These are phyloP conservation scores for Lepilemur septentrionalis DNA, from an alignment of 2,797 vertebrate genomes.

Conservation along the genomic window DNA sequence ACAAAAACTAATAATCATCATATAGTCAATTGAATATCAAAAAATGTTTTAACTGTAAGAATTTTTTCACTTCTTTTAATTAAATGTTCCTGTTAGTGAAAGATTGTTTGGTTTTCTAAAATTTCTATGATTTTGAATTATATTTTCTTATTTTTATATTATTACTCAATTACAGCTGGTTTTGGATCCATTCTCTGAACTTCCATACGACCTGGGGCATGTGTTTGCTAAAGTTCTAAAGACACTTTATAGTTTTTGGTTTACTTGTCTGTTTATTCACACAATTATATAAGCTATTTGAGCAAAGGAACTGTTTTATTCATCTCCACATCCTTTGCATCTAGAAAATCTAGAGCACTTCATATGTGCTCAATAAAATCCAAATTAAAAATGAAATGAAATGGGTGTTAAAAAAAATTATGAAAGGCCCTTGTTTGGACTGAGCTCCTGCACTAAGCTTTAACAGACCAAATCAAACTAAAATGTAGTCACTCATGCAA, in stretches of 20 bases:
- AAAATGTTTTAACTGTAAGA: not conserved
- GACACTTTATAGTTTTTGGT: not conserved
- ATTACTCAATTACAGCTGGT: not conserved
- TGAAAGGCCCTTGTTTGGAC: not conserved
- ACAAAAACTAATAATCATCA: not conserved
- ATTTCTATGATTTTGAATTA: not conserved
- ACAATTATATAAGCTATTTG: not conserved
- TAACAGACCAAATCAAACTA: not conserved
- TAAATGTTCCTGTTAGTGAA: not conserved
- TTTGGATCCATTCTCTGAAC: not conserved
- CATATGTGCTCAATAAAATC: not conserved
- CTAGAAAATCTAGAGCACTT: not conserved
- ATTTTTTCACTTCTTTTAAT: not conserved
- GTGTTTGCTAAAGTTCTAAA: not conserved
- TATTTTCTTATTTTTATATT: not conserved
- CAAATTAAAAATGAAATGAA: not conserved
- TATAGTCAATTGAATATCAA: not conserved
- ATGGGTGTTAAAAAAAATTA: not conserved
- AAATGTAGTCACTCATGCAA: not conserved
- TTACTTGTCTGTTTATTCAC: not conserved
- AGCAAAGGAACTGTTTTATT: not conserved
- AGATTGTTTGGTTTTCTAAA: not conserved
- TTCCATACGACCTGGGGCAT: not conserved
- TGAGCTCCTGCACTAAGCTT: not conserved
- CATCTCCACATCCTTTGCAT: not conserved